phyloP scores from a whole-genome alignment of 2,888 invertebrate genomes.

The Tipula confusa region DNA sequence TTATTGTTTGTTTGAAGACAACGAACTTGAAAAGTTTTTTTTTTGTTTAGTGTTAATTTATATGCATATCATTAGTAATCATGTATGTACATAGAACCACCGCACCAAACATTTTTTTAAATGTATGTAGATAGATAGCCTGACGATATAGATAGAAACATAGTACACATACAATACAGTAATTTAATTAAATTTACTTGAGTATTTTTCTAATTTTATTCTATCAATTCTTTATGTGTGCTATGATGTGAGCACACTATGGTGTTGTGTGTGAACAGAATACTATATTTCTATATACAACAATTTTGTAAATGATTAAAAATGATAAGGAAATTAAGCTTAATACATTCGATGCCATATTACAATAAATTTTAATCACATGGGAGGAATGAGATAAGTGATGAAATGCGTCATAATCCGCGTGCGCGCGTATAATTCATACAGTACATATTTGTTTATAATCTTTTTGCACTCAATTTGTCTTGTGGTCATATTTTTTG shows the following conservation, averaged over 20 bases:
- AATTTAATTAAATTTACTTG: neutral
- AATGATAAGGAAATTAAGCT: neutral
- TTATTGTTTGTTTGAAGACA: neutral
- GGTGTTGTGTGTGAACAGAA: neutral
- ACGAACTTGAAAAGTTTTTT: neutral
- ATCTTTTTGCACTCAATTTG: neutral
- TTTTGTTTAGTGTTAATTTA: neutral
- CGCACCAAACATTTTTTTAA: neutral
- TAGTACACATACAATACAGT: neutral
- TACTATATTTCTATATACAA: neutral
- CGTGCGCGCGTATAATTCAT: too few species aligned
- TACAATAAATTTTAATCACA: neutral
- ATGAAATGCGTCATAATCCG: neutral
- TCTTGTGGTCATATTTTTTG: neutral
- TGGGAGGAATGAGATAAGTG: neutral
- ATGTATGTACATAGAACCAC: neutral
- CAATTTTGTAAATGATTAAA: too few species aligned
- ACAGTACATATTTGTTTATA: neutral
- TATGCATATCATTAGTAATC: neutral
- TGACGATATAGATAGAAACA: neutral
- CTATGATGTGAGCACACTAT: neutral
- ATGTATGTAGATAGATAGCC: neutral
- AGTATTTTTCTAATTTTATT: neutral
- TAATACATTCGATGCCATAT: neutral
- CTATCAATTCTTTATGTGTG: neutral